Evolutionary conservation across 2,113 vertebrate species (phyloP).

Genomic region (Neogobius melanostomus): DNA sequence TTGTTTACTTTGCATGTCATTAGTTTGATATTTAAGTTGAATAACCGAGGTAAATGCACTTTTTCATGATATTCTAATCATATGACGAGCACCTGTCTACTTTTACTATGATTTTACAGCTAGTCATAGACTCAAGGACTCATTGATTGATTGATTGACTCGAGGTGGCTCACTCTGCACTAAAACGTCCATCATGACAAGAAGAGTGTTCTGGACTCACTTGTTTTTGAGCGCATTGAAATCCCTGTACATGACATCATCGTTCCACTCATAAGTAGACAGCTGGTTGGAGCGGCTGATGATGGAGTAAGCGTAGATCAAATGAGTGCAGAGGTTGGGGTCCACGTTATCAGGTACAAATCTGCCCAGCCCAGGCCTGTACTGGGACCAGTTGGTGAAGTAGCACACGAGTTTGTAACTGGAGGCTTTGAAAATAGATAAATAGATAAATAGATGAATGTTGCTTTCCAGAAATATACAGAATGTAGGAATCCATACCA

Average conservation of each 20-base stretch:
- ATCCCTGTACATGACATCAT: constrained; percentile 75
- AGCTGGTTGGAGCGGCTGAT: constrained; percentile 77
- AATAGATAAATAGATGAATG: not conserved
- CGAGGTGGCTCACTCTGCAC: too few relatives aligned
- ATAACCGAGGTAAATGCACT: too few relatives aligned
- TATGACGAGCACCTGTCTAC: too few relatives aligned
- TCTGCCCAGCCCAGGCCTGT: constrained; percentile 68
- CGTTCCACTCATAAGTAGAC: constrained; percentile 78
- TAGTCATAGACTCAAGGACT: too few relatives aligned
- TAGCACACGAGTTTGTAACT: constrained; percentile 83
- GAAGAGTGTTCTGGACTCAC: constrained; percentile 45
- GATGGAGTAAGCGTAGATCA: constrained; percentile 83
- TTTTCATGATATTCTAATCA: too few relatives aligned
- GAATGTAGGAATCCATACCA: constrained; percentile 49
- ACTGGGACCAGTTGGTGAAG: constrained; percentile 87
- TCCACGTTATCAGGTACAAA: constrained; percentile 74
- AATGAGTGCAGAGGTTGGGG: constrained; percentile 78
- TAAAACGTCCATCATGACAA: too few relatives aligned
- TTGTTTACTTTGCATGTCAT: too few relatives aligned
- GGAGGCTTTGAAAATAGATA: constrained; percentile 57
- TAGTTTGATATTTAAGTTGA: too few relatives aligned
- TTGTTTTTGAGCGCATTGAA: constrained; percentile 80
- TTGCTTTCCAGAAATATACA: not conserved
- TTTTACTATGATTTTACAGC: too few relatives aligned
- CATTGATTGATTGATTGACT: too few relatives aligned